Percentiles rank a stretch among this genome's conserved stretches.
Conservation (phyloP, 2,113 vertebrate species). For the Mesitornis unicolor region DNA sequence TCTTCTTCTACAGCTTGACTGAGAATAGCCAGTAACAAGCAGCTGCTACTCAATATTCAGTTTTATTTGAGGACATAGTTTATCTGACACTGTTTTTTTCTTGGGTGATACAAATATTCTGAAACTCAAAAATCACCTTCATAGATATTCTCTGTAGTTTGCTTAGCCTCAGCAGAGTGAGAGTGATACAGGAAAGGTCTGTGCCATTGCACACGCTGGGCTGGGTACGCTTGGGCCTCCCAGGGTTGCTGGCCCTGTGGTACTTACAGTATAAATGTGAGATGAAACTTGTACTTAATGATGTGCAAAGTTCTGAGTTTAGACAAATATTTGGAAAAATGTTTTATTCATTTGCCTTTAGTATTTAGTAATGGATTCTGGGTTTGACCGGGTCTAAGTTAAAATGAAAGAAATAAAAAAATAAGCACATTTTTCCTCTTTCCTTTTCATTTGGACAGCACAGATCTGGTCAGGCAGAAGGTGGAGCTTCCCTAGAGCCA, state of each 20-base stretch:
- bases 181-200: neutral
- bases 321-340: slow-evolving; percentile 19
- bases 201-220: neutral
- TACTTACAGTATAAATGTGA: neutral
- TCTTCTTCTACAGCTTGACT: neutral
- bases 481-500: neutral
- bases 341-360: slow-evolving; percentile 1
- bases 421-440: neutral
- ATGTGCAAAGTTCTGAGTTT: neutral
- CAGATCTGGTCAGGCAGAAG: neutral
- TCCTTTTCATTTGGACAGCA: neutral
- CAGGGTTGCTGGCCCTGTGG: neutral
- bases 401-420: neutral
- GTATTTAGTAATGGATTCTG: neutral
- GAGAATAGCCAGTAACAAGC: neutral
- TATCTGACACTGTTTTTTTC: neutral
- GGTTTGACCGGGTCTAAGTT: neutral
- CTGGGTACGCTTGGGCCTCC: neutral
- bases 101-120: neutral
- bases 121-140: neutral
- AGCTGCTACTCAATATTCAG: neutral
- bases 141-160: neutral
- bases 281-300: slow-evolving; percentile 18
- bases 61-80: neutral
- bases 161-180: neutral